Evolutionary conservation across 2,113 vertebrate genomes (phyloP).

Genomic region (Zosterops japonicus): DNA sequence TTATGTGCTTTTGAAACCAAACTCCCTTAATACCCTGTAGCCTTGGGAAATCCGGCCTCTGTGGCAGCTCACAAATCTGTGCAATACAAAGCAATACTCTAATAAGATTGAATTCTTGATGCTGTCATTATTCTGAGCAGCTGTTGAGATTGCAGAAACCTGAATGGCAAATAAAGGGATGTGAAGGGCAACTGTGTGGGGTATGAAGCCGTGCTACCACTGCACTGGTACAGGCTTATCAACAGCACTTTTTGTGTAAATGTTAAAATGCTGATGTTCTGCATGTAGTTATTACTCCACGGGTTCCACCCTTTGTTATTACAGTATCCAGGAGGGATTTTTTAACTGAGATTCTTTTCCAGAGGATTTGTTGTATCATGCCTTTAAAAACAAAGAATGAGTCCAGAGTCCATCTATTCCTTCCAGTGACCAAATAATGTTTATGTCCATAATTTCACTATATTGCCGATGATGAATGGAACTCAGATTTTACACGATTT

Average conservation of each 20-base stretch:
- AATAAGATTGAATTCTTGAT: not conserved
- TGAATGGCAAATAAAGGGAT: not conserved
- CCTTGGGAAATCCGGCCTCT: not conserved
- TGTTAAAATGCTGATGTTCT: not conserved
- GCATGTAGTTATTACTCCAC: not conserved
- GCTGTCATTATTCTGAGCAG: not conserved
- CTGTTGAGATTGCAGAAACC: not conserved
- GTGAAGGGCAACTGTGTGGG: not conserved
- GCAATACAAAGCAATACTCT: not conserved
- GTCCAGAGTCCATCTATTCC: not conserved
- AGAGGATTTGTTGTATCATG: not conserved
- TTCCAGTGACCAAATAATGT: not conserved
- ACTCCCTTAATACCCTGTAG: not conserved
- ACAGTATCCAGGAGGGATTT: not conserved
- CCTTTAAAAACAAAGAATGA: not conserved
- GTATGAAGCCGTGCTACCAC: not conserved
- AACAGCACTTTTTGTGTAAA: not conserved
- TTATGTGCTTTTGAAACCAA: not conserved
- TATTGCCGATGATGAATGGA: not conserved
- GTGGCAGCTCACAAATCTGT: not conserved
- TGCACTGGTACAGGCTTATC: not conserved
- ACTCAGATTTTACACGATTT: not conserved
- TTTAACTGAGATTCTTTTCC: not conserved
- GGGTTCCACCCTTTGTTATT: not conserved
- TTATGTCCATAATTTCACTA: not conserved